phyloP scores from a whole-genome alignment of 2,113 vertebrate species.

The Pomatorhinus ruficollis region DNA sequence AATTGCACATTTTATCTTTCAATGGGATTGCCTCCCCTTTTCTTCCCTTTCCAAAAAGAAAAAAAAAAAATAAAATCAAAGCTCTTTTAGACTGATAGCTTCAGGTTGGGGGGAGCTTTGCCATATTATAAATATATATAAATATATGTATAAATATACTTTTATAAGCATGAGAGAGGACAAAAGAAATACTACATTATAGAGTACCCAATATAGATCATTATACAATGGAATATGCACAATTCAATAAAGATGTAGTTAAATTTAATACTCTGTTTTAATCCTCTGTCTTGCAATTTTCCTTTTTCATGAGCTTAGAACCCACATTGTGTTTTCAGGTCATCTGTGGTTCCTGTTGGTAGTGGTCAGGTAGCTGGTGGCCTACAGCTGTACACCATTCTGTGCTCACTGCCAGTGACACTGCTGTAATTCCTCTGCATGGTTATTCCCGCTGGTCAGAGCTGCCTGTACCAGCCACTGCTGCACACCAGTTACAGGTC shows the following conservation, averaged over 20 bases:
- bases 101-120: conserved; percentile 69
- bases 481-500: not conserved
- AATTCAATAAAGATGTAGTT: conserved; percentile 77
- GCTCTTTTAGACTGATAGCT: conserved; percentile 63
- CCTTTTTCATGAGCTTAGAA: conserved; percentile 45
- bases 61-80: conserved; percentile 40
- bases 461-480: not conserved
- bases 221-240: conserved; percentile 77
- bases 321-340: not conserved
- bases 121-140: conserved; percentile 75
- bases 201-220: conserved; percentile 66
- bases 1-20: conserved; percentile 78
- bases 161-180: conserved; percentile 79
- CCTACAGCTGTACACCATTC: not conserved
- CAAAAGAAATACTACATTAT: conserved; percentile 67
- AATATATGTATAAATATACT: conserved; percentile 78
- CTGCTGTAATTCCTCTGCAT: not conserved
- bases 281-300: conserved; percentile 55
- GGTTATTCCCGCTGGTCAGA: not conserved
- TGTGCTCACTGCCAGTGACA: not conserved
- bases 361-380: not conserved
- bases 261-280: conserved; percentile 60
- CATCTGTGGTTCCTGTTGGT: not conserved
- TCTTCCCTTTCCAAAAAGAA: conserved; percentile 42
- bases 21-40: conserved; percentile 65